Evolutionary conservation across 2,113 vertebrate species (phyloP).

Genomic region (Pedetes capensis): DNA sequence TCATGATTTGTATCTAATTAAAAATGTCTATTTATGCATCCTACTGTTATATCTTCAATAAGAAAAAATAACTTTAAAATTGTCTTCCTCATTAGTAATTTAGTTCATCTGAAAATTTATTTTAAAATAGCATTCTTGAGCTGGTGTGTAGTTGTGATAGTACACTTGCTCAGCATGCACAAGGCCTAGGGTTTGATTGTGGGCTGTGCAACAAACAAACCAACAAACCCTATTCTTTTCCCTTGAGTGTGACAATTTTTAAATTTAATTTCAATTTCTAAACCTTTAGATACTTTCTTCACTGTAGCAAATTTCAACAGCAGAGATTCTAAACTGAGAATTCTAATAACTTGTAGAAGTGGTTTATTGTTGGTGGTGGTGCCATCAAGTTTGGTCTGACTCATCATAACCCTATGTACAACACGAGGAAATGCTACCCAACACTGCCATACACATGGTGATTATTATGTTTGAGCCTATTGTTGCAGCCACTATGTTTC

Average conservation of each 20-base stretch:
- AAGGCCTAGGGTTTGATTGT: not conserved
- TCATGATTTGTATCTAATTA: not conserved
- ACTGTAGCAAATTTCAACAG: not conserved
- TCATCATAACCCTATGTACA: too few relatives aligned
- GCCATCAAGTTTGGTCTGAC: too few relatives aligned
- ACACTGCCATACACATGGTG: too few relatives aligned
- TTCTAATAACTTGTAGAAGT: not conserved
- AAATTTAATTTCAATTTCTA: not conserved
- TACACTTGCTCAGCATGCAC: not conserved
- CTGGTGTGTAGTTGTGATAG: not conserved
- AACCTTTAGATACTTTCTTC: not conserved
- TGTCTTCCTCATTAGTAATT: not conserved
- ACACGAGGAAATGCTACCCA: too few relatives aligned
- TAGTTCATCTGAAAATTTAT: not conserved
- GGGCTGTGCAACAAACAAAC: too few relatives aligned
- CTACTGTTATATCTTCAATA: not conserved
- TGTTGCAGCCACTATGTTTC: too few relatives aligned
- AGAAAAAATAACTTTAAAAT: not conserved
- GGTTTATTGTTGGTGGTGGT: too few relatives aligned
- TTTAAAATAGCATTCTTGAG: not conserved
- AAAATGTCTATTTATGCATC: not conserved
- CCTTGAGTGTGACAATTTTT: not conserved
- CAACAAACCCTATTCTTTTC: not conserved
- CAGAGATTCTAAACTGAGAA: not conserved
- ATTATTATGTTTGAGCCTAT: too few relatives aligned